Percentiles rank a stretch among this genome's conserved stretches.
Evolutionary conservation across 2,113 vertebrate genomes (phyloP).

Genomic region (Gorsachius goisagi): DNA sequence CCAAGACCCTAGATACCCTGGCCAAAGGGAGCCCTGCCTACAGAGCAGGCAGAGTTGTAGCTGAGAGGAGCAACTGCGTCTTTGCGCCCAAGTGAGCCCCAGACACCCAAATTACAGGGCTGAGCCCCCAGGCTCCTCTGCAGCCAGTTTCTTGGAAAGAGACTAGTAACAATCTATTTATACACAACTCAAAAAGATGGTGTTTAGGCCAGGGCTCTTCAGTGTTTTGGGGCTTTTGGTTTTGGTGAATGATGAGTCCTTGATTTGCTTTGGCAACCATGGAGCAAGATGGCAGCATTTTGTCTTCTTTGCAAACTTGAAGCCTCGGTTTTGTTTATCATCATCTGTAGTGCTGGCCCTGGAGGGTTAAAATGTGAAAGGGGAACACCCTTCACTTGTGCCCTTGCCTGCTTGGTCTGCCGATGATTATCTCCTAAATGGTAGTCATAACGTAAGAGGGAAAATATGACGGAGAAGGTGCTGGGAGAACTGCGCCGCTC

Average conservation of each 20-base stretch:
- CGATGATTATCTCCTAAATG: background rate
- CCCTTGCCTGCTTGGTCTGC: background rate
- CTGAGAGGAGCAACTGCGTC: background rate
- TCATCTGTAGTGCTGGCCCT: background rate
- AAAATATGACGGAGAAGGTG: background rate
- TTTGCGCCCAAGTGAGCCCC: background rate
- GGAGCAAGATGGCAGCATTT: background rate
- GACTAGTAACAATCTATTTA: background rate
- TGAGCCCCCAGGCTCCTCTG: background rate
- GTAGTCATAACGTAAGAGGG: slow-evolving; percentile 26
- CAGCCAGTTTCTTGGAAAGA: background rate
- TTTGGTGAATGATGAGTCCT: background rate
- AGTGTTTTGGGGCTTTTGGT: background rate
- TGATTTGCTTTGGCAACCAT: background rate
- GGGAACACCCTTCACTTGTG: background rate
- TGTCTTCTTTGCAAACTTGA: background rate
- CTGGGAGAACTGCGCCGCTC: background rate
- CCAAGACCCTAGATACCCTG: background rate
- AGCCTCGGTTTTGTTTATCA: background rate
- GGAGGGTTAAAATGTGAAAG: background rate
- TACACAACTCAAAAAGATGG: background rate
- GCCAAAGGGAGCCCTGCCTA: background rate
- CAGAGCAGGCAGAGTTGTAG: background rate
- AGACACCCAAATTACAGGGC: background rate
- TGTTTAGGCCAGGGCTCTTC: background rate